Base-by-base conservation (phyloP, 2,113 vertebrate species). In the Dolichallabes microphthalmus region DNA sequence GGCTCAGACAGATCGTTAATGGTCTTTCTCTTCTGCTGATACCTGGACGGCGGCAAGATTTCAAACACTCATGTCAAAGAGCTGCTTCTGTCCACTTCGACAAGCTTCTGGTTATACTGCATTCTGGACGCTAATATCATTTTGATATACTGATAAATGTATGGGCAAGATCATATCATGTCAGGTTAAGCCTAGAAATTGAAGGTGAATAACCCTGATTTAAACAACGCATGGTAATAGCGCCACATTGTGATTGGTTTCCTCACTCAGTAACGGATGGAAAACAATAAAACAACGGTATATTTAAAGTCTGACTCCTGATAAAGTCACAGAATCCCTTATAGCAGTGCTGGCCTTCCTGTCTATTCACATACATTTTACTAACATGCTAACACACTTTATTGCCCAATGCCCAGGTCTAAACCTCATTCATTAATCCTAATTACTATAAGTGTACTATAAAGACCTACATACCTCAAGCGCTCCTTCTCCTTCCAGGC, bases 1-100 rank as follows among this genome's bases (percentile, higher is more conserved):
- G 87, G 80, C 32, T 89, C 90, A 15, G 89, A 84, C 83, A 90
- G 77, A 25, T 90, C 89, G 32, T 77, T 68, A 32, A 90, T 89
- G 76, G 53, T 39, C 75, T 58, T 50, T 87, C 87, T 61, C 58
- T 87, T 79, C 76, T 58, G 76, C 55, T 60, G 76, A 79, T 58
- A 79, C 76, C 76, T 79, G 76, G 55, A 79, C 76, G 76, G 19
- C 35, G 2, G 75, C 75, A 77, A 77, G 75, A 77, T 77, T 77
- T 77, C 52, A 58, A 60, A 79, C 55, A 79, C 55, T 35, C 10
- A 55, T 79, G 60, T 79, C 55, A 79, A 79, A 35, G 55, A 32
- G 60, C 30, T 35, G 13, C 76, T 79, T 20, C 55, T 20, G 4
- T 60, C 30, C 17, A 57, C 25, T n/a, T 27, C 45, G 52, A 52